Evolutionary conservation across 2,797 vertebrate species (phyloP).

Genomic region (Alosa sapidissima): DNA sequence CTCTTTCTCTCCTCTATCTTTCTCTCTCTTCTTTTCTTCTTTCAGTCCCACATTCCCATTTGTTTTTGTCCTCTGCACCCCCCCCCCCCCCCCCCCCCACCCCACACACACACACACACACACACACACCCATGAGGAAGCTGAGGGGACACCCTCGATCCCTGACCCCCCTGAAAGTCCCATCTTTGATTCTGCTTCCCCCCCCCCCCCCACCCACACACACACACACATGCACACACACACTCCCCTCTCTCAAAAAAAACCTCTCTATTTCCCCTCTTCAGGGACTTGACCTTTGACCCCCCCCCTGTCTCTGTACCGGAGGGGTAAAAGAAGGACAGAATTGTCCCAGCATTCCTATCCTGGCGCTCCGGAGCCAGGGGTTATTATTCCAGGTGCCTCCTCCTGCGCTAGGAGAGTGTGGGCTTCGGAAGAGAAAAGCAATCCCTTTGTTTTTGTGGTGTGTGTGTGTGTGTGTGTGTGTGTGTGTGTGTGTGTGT

Average conservation of each 20-base stretch:
- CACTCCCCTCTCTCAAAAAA: slow-evolving; percentile 37
- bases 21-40: not conserved
- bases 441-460: slow-evolving; percentile 23
- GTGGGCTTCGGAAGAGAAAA: slow-evolving; percentile 19
- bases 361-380: slow-evolving; percentile 29
- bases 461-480: not conserved
- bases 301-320: slow-evolving; percentile 22
- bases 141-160: slow-evolving; percentile 54
- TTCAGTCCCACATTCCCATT: no score
- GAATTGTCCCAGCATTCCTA: slow-evolving; percentile 46
- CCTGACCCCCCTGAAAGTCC: slow-evolving; percentile 44
- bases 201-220: not conserved
- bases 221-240: no score
- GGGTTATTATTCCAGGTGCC: slow-evolving; percentile 75
- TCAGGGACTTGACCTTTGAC: slow-evolving; percentile 45
- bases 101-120: not conserved
- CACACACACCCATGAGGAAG: not conserved
- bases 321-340: slow-evolving; percentile 44
- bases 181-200: slow-evolving; percentile 54
- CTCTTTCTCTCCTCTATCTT: not conserved
- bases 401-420: slow-evolving; percentile 66
- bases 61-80: not conserved
- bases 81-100: not conserved
- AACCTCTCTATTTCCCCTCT: slow-evolving; percentile 55
- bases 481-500: not conserved